These are phyloP conservation scores for Echiichthys vipera DNA, from an alignment of 2,797 vertebrate genomes.

Conservation along the genomic window DNA sequence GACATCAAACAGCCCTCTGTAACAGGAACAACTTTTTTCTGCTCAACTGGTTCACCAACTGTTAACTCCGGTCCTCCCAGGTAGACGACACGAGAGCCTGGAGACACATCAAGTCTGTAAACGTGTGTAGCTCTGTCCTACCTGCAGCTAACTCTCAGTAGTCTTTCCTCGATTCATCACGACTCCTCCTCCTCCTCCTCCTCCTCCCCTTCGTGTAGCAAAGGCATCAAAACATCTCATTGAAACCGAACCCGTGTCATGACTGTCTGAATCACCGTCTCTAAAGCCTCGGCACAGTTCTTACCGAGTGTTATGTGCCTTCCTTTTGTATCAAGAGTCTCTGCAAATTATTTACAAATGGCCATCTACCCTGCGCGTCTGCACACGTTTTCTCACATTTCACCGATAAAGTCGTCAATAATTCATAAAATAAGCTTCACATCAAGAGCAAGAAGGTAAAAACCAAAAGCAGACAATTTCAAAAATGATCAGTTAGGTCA, in stretches of 20 bases:
- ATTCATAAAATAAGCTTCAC: slow-evolving; percentile 71
- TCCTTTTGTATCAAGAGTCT: slow-evolving; percentile 28
- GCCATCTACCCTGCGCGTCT: slow-evolving; percentile 10
- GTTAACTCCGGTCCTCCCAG: neutral
- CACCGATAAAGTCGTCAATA: slow-evolving; percentile 38
- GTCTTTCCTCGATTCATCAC: slow-evolving; percentile 14
- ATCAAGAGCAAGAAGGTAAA: slow-evolving; percentile 62
- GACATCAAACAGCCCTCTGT: slow-evolving; percentile 52
- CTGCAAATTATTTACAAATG: slow-evolving; percentile 75
- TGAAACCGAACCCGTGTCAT: slow-evolving; percentile 18
- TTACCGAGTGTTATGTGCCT: slow-evolving; percentile 33
- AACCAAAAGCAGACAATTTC: slow-evolving; percentile 58
- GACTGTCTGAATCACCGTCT: slow-evolving; percentile 17
- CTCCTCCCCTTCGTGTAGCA: neutral
- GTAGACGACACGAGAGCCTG: neutral
- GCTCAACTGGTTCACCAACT: neutral
- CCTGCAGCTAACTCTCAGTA: slow-evolving; percentile 37
- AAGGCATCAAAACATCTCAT: slow-evolving; percentile 22
- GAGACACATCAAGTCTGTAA: slow-evolving; percentile 10
- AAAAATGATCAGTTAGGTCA: slow-evolving; percentile 41
- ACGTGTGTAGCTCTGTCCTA: slow-evolving; percentile 8
- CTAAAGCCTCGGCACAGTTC: slow-evolving; percentile 33
- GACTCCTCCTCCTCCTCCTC: neutral
- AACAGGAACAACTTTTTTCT: slow-evolving; percentile 32
- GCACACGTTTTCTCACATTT: slow-evolving; percentile 32